These are phyloP conservation scores for Eurystomus gularis DNA, from an alignment of 2,113 vertebrate species.

Conservation along the genomic window DNA sequence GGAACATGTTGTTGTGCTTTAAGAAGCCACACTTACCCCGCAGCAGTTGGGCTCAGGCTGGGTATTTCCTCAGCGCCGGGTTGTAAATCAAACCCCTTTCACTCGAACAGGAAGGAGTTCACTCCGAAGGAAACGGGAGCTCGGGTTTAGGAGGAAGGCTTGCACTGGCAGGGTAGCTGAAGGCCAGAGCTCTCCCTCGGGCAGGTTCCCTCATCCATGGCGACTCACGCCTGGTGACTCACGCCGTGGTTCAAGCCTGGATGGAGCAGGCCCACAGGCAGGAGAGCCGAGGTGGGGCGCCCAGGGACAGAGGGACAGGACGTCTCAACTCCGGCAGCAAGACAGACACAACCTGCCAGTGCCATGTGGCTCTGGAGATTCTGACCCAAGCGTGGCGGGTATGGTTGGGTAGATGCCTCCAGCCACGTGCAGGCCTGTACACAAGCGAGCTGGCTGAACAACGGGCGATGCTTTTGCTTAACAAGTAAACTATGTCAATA, in stretches of 20 bases:
- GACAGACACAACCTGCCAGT: rapidly evolving
- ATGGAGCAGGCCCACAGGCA: neutral
- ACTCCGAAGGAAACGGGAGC: neutral
- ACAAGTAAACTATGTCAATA: neutral
- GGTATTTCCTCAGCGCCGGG: neutral
- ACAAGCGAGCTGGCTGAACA: neutral
- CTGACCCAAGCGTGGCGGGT: rapidly evolving
- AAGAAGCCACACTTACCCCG: neutral
- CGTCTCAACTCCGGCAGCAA: neutral
- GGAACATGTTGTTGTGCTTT: neutral
- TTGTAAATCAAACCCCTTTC: neutral
- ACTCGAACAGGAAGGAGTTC: neutral
- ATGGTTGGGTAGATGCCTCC: neutral
- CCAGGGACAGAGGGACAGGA: neutral
- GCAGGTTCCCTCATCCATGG: neutral
- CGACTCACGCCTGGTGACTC: neutral
- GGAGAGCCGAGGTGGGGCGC: neutral
- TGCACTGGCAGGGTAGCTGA: neutral
- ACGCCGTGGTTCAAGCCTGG: neutral
- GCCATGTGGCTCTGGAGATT: neutral
- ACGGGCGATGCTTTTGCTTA: neutral
- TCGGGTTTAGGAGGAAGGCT: neutral
- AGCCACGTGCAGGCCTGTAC: neutral
- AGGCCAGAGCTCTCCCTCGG: neutral
- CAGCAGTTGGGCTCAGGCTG: neutral